Evolutionary conservation across 2,888 invertebrate species (phyloP).

Genomic region (Drosophila rubida): DNA sequence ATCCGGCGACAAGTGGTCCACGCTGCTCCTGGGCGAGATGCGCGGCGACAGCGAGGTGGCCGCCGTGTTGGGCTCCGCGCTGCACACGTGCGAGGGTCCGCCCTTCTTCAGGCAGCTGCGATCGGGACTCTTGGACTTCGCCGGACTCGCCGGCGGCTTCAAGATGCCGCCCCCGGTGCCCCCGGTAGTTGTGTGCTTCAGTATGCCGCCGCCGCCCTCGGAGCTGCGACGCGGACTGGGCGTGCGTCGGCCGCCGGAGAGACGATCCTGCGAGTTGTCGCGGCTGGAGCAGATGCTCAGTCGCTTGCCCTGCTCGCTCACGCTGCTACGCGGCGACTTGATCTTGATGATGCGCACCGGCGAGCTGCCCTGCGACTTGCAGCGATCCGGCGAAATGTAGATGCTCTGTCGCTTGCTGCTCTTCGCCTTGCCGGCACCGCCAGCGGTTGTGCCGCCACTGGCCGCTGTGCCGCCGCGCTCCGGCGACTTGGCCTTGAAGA

Average conservation of each 20-base stretch:
- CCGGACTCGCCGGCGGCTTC: constrained; percentile 83
- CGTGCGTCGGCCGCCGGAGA: constrained; percentile 80
- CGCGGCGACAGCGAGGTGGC: constrained; percentile 82
- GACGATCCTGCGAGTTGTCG: constrained; percentile 83
- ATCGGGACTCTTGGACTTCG: constrained; percentile 84
- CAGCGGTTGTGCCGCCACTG: neutral
- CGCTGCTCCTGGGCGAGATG: constrained; percentile 83
- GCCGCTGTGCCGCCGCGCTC: constrained; percentile 49
- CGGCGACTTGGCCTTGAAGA: constrained; percentile 83
- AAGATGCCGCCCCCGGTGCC: constrained; percentile 79
- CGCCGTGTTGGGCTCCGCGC: constrained; percentile 60
- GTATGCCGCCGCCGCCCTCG: constrained; percentile 83
- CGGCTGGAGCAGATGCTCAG: constrained; percentile 82
- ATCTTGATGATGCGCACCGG: constrained; percentile 85
- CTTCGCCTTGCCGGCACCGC: constrained; percentile 58
- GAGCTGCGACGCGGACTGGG: constrained; percentile 84
- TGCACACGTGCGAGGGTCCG: constrained; percentile 82
- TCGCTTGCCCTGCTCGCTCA: constrained; percentile 85
- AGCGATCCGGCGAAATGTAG: constrained; percentile 86
- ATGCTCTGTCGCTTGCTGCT: constrained; percentile 86
- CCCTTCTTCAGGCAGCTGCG: constrained; percentile 84
- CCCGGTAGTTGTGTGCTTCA: constrained; percentile 74
- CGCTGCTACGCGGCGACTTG: constrained; percentile 86
- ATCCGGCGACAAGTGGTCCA: constrained; percentile 84
- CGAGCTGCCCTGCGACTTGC: constrained; percentile 84